Conservation (phyloP, 2,888 invertebrate species). For the Tridacna gigas region DNA sequence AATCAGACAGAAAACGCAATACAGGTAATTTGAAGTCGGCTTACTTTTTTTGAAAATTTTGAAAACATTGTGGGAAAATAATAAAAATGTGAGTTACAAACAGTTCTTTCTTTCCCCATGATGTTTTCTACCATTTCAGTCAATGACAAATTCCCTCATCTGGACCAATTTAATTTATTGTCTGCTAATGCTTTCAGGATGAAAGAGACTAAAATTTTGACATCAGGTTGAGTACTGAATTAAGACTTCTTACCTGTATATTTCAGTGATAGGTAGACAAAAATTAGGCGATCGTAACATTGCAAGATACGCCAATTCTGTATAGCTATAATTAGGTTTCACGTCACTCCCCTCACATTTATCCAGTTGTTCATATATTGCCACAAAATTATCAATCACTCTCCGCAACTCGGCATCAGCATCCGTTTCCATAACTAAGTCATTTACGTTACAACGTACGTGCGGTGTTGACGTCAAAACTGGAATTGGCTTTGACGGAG, state of each 20-base stretch:
- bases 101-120: too few species aligned
- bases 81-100: too few species aligned
- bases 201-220: too few species aligned
- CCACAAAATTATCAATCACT: constrained; percentile 72
- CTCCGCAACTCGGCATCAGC: constrained; percentile 68
- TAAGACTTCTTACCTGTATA: constrained; percentile 67
- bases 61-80: too few species aligned
- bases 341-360: constrained; percentile 54
- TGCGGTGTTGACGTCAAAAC: constrained; percentile 11
- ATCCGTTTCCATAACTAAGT: constrained; percentile 16
- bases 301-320: constrained; percentile 74
- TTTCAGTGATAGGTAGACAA: constrained; percentile 73
- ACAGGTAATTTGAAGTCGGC: too few species aligned
- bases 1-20: too few species aligned
- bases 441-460: neutral
- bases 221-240: too few species aligned
- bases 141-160: too few species aligned
- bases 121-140: too few species aligned
- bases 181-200: too few species aligned
- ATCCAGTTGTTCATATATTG: constrained; percentile 70
- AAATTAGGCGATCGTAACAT: constrained; percentile 73
- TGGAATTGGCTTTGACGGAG: neutral
- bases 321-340: constrained; percentile 76
- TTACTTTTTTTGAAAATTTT: too few species aligned
- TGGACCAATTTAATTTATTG: too few species aligned